Base-by-base conservation (phyloP, 2,113 vertebrate species). In the Peromyscus leucopus region DNA sequence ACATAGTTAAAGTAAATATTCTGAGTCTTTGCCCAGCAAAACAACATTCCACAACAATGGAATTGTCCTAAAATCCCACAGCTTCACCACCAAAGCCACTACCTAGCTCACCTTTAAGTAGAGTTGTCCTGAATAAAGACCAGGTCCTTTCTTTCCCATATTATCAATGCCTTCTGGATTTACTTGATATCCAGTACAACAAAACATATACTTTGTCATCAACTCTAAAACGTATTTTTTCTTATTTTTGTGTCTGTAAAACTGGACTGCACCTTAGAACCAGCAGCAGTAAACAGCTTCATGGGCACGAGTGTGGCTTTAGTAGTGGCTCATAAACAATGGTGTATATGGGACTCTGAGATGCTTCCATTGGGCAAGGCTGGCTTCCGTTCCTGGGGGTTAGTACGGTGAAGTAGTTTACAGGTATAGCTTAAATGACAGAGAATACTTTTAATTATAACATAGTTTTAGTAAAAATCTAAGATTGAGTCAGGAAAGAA, bases 401-500 rank as follows among this genome's bases (percentile, higher is more conserved):
- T 63, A 72, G 6, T 42, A 31, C 61, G 10, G 12, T 89, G 28
- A 67, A 84, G 19, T 36, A 42, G 6, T 39, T 90, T 95, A 71
- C 1, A 88, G 22, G 46, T 89, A 33, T 67, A 72, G 61, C 31
- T 88, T 46, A 95, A 93, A 57, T 42, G 42, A 88, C 36, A 82
- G 39, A 33, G 61, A 42, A 51, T 76, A 95, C n/a, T 84, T 93
- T 94, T 88, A 55, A 12, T 71, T 59, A 15, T 31, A 33, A 57
- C 46, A 4, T 48, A 46, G 48, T 79, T 96, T 90, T 92, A 78
- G 55, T 59, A 7, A 87, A 95, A 83, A 59, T 76, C 7, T 65
- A 71, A 90, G 28, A n/a, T 7, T 42, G 51, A 92, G 33, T 65
- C 75, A 57, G 21, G 94, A 95, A 93, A 69, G 55, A 92, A 93